Base-by-base conservation (phyloP, 2,888 invertebrate species). In the Steinernema scapterisci region DNA sequence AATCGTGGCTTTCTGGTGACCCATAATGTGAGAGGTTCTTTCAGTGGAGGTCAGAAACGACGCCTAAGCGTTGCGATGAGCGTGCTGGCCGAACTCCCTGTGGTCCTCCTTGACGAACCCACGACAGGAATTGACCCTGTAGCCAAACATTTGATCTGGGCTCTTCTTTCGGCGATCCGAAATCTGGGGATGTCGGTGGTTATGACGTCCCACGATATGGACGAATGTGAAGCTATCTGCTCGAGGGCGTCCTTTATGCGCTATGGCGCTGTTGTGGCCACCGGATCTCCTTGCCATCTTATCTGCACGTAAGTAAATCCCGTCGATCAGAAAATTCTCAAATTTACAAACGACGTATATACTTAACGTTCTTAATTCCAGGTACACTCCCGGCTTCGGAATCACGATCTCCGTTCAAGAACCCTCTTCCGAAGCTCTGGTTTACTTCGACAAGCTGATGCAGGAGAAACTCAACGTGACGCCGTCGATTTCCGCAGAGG, bases 201-300 rank as follows among this genome's bases (percentile, higher is more conserved):
- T 72, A 75, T 85, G 38, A 85, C 85, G 5, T 83, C 84, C 7
- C 85, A 85, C 74, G 75, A 75, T 44, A 80, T 80, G 80, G 46
- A 46, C 56, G 85, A 85, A 70, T 85, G 84, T 54, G 85, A 85
- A 54, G 82, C 76, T 25, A 71, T 80, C 13, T 80, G 80, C 71
- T 78, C 56, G 72, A 73, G 80, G 21, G 81, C 81, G 25, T 81
- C 78, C 25, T 81, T 80, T 45, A 77, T 80, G 75, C 81, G 81
- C 73, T 70, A 73, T 13, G 80, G 80, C 1, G 54, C 74, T 23
- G 48, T 80, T 21, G 76, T 80, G 51, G 71, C 76, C 38, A 79
- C 81, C 16, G 80, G 80, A 5, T 77, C 79, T 16, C 81, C 81
- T 38, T 81, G 81, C 46, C 80, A 80, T 70, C 72, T 80, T 56